Conservation (phyloP, 2,888 invertebrate species). For the Chydorus sphaericus region DNA sequence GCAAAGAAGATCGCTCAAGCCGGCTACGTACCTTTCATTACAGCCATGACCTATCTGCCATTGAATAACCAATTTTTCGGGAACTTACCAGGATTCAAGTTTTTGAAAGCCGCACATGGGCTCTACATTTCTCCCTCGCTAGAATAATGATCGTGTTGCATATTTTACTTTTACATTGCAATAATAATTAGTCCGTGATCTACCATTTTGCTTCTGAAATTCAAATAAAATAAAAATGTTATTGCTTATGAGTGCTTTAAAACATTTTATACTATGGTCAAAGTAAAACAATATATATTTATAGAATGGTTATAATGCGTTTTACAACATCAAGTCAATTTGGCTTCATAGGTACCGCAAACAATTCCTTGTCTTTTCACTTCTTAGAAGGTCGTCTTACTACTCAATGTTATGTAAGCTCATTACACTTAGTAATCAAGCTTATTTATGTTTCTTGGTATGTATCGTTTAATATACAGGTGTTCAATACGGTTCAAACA, state of each 20-base stretch:
- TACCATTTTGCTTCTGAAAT: not conserved
- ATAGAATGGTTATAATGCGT: too few species aligned
- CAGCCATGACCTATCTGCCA: too few species aligned
- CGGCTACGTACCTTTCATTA: not conserved
- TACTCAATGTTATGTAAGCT: not conserved
- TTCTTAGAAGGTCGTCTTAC: not conserved
- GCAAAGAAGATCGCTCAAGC: not conserved
- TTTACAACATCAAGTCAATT: too few species aligned
- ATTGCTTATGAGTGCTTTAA: too few species aligned
- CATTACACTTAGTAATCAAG: not conserved
- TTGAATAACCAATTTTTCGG: not conserved
- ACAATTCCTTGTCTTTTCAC: not conserved
- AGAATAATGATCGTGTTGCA: too few species aligned
- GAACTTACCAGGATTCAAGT: not conserved
- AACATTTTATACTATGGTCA: too few species aligned
- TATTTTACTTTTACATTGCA: not conserved
- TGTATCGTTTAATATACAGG: not conserved
- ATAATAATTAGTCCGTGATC: not conserved
- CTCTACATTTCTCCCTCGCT: not conserved
- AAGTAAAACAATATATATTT: too few species aligned
- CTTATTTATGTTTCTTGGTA: not conserved
- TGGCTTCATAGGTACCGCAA: too few species aligned
- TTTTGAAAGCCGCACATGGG: not conserved
- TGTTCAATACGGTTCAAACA: not conserved
- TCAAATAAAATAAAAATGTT: not conserved